Base-by-base conservation (phyloP, 2,113 vertebrate genomes). In the Epinephelus lanceolatus region DNA sequence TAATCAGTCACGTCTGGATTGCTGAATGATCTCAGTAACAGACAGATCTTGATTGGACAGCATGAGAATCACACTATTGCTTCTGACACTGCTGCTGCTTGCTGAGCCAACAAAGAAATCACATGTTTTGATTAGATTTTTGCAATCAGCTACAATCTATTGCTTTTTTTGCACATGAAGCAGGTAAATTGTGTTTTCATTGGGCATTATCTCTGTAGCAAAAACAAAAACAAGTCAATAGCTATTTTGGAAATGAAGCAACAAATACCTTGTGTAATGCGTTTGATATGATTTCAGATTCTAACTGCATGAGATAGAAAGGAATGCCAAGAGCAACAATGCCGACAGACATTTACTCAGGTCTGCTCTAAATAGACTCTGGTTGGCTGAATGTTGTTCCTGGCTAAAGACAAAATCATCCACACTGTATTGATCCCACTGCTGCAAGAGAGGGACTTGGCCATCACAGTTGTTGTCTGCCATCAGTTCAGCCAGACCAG, bases 391-490 rank as follows among this genome's bases (percentile, higher is more conserved):
- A 55, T 71, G n/a, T 17, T 15, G 17, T 55, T 71, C 30, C 51
- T 40, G 52, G 30, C 21, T 13, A 55, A 23, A 37, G 23, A 30
- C 10, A 30, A 51, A 69, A 23, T 15, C 19, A 23, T 42, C 52
- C 30, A 71, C 37, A 27, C 33, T 57, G 69, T 15, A 18, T 19
- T 42, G 33, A 45, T 53, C 42, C 53, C n/a, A 27, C 53, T 45
- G 37, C 53, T 57, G 68, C n/a, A 25, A 42, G 19, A 42, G 14
- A 23, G 11, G 33, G 14, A 57, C 0, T 1, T 40, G 68, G 33
- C 13, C 33, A 40, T 71, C 30, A 70, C 67, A 71, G 14, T 56
- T 56, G 51, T 17, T 40, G 21, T 71, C 68, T 56, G 33, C 69
- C 69, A 71, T 71, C 53, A 57, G 69, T 42, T 57, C 53, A 42